These are phyloP conservation scores for Caenorhabditis wallacei DNA, from an alignment of 2,888 invertebrate species.

Conservation along the genomic window DNA sequence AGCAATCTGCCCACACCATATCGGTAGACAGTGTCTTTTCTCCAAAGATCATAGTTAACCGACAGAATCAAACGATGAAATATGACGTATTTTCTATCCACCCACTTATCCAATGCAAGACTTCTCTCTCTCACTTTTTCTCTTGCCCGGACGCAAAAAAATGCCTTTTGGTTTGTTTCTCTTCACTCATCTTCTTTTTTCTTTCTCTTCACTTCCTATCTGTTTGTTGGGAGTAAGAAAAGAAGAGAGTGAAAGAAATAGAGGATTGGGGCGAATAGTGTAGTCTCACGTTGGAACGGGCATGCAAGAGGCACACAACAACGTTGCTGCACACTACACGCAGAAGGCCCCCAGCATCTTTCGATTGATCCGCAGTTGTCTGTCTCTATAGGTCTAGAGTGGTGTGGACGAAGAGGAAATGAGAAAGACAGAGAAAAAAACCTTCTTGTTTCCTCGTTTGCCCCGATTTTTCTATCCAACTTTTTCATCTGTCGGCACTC, in stretches of 20 bases:
- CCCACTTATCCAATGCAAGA: conserved; percentile 47
- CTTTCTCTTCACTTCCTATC: conserved; percentile 23
- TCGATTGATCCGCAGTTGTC: conserved; percentile 53
- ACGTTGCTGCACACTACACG: conserved; percentile 53
- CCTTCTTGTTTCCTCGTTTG: conserved; percentile 42
- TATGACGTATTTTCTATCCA: conserved; percentile 56
- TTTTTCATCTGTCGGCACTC: conserved; percentile 24
- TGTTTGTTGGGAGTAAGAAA: conserved; percentile 28
- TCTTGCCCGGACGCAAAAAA: conserved; percentile 33
- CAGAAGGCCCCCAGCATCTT: conserved; percentile 24
- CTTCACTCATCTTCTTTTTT: conserved; percentile 23
- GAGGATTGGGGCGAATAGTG: conserved; percentile 28
- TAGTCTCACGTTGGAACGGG: conserved; percentile 57
- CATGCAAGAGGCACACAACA: conserved; percentile 46
- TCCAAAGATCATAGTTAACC: conserved; percentile 39
- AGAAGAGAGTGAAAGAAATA: conserved; percentile 34
- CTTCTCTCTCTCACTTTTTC: conserved; percentile 18
- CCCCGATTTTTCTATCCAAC: conserved; percentile 41
- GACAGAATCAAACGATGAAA: conserved; percentile 53
- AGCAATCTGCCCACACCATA: conserved; percentile 23
- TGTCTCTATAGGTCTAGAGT: conserved; percentile 15
- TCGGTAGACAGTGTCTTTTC: conserved; percentile 15
- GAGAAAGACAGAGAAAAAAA: conserved; percentile 28
- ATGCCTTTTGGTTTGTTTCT: conserved; percentile 36
- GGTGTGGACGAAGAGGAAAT: background rate